These are phyloP conservation scores for Linepithema humile DNA, from an alignment of 1,140 invertebrate genomes.

Conservation along the genomic window DNA sequence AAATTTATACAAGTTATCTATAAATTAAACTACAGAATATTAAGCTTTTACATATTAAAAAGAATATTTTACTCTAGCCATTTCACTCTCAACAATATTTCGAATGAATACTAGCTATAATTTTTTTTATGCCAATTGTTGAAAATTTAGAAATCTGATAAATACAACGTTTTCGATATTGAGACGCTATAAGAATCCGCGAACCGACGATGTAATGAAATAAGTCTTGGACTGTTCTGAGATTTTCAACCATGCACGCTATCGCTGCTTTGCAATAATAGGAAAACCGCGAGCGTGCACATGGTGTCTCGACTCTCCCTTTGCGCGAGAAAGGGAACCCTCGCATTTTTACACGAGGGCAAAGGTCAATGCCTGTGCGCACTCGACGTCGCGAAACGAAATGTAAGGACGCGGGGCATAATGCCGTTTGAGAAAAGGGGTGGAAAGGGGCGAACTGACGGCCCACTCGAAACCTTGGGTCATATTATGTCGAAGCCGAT, in stretches of 20 bases:
- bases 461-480: constrained; percentile 71
- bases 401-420: constrained; percentile 75
- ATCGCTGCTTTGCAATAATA: not conserved
- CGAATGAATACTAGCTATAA: too few species aligned
- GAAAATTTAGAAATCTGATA: too few species aligned
- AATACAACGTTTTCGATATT: too few species aligned
- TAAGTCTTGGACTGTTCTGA: not conserved
- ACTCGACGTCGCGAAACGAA: constrained; percentile 79
- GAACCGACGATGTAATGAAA: too few species aligned
- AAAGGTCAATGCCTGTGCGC: constrained; percentile 78
- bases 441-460: constrained; percentile 62
- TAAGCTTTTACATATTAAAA: too few species aligned
- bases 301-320: not conserved
- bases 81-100: too few species aligned
- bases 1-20: too few species aligned
- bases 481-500: constrained; percentile 76
- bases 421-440: constrained; percentile 73
- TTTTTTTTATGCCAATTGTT: too few species aligned
- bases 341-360: constrained; percentile 74
- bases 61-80: too few species aligned
- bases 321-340: constrained; percentile 60
- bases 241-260: not conserved
- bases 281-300: constrained; percentile 17
- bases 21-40: too few species aligned
- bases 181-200: too few species aligned